phyloP scores from a whole-genome alignment of 2,888 invertebrate species.

The Pycnomerus fuliginosus region DNA sequence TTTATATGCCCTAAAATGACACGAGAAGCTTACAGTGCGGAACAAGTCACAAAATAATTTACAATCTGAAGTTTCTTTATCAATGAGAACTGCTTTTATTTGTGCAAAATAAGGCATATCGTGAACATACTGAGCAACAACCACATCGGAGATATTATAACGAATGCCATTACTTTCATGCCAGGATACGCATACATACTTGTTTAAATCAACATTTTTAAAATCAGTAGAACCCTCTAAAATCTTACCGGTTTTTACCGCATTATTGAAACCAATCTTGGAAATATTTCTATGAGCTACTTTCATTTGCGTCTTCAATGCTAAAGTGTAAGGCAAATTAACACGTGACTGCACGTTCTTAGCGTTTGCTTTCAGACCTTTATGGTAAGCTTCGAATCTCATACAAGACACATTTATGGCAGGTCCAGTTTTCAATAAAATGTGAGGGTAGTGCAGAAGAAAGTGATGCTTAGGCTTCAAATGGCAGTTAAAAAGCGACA shows the following conservation, averaged over 20 bases:
- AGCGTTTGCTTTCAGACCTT: constrained; percentile 4
- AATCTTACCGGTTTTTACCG: not conserved
- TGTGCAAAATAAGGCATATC: no score
- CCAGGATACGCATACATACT: not conserved
- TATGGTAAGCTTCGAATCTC: constrained; percentile 14
- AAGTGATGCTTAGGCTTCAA: constrained; percentile 13
- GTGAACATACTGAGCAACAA: no score
- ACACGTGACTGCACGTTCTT: not conserved
- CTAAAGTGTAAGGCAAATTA: constrained; percentile 1
- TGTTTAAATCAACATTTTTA: not conserved
- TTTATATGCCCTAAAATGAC: no score
- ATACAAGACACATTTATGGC: constrained; percentile 6
- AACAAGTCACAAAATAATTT: no score
- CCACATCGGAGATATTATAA: not conserved
- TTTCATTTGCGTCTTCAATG: constrained; percentile 2
- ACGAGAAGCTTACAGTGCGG: no score
- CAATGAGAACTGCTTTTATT: no score
- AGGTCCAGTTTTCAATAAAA: constrained; percentile 7
- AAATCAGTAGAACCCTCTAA: not conserved
- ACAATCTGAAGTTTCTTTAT: no score
- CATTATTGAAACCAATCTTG: constrained; percentile 1
- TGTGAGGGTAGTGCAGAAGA: constrained; percentile 7
- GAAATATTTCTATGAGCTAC: constrained; percentile 2
- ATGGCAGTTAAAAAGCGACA: constrained; percentile 3
- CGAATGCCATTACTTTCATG: not conserved